Percentiles rank a stretch among this genome's conserved stretches.
Evolutionary conservation across 2,888 invertebrate genomes (phyloP).

Genomic region (Drosophila mulleri): DNA sequence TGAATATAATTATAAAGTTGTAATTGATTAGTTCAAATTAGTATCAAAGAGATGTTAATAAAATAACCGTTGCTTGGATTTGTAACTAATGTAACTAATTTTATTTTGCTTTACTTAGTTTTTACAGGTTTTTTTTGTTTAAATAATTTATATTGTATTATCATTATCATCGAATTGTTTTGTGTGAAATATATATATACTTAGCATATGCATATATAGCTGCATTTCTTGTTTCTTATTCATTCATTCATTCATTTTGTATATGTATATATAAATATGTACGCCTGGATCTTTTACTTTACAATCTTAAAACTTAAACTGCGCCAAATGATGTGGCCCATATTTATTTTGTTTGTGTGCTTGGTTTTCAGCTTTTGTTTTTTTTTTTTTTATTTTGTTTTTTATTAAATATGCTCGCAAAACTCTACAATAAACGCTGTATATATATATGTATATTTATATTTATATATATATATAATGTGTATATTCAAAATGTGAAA

Average conservation of each 20-base stretch:
- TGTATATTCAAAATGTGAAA: constrained; percentile 76
- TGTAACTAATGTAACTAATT: constrained; percentile 81
- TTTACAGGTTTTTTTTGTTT: constrained; percentile 72
- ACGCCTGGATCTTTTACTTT: constrained; percentile 74
- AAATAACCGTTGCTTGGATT: constrained; percentile 64
- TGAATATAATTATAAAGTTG: too few relatives aligned
- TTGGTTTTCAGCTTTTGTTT: constrained; percentile 62
- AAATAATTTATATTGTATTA: constrained; percentile 71
- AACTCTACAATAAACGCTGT: constrained; percentile 73
- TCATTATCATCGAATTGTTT: constrained; percentile 72
- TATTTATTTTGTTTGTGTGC: constrained; percentile 55
- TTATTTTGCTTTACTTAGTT: constrained; percentile 80
- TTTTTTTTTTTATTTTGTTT: constrained; percentile 39
- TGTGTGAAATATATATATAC: constrained; percentile 49
- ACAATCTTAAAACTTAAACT: constrained; percentile 73
- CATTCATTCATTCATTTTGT: constrained; percentile 48
- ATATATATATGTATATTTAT: constrained; percentile 53
- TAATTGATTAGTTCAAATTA: too few relatives aligned
- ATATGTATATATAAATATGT: constrained; percentile 78
- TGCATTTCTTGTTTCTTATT: constrained; percentile 41
- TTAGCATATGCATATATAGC: constrained; percentile 70
- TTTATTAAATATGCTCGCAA: constrained; percentile 75
- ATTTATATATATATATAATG: constrained; percentile 58
- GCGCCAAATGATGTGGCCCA: constrained; percentile 63
- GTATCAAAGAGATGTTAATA: constrained; percentile 3